Conservation (phyloP, 2,113 vertebrate genomes). For the Nyctibius bracteatus region DNA sequence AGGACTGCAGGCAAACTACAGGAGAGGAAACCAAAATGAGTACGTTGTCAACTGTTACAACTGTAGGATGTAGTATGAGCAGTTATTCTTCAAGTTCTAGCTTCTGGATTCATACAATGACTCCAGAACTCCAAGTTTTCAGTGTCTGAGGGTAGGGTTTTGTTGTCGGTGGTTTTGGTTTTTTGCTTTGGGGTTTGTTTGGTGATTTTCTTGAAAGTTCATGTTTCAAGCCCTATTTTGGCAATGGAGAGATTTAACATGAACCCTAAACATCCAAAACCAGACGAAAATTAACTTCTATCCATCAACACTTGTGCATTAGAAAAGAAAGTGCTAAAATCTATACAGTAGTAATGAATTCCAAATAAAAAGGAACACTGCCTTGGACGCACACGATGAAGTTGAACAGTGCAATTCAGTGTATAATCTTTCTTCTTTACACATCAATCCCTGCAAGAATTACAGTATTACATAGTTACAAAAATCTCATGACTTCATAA, state of each 20-base stretch:
- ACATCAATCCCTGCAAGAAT: background rate
- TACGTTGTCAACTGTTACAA: background rate
- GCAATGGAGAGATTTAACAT: background rate
- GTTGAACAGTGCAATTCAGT: background rate
- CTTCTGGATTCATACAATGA: background rate
- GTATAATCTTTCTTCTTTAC: background rate
- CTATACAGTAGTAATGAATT: background rate
- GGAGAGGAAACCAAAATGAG: background rate
- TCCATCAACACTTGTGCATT: background rate
- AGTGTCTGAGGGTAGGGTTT: background rate
- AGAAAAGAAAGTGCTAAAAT: background rate
- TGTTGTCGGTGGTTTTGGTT: background rate
- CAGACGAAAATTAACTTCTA: background rate
- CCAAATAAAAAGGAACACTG: background rate
- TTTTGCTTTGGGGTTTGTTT: background rate
- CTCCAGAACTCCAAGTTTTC: background rate
- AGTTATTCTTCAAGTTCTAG: background rate
- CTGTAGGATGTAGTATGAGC: rapidly evolving
- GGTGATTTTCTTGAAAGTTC: background rate
- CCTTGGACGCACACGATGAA: background rate
- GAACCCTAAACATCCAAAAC: rapidly evolving
- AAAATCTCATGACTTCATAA: background rate
- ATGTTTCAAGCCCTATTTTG: background rate
- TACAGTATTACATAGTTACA: background rate
- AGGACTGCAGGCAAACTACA: background rate